A percentile compares a stretch with the other conserved stretches of the same genome.
These are phyloP conservation scores for Artemia franciscana DNA, from an alignment of 1,140 invertebrate genomes.

Conservation along the genomic window DNA sequence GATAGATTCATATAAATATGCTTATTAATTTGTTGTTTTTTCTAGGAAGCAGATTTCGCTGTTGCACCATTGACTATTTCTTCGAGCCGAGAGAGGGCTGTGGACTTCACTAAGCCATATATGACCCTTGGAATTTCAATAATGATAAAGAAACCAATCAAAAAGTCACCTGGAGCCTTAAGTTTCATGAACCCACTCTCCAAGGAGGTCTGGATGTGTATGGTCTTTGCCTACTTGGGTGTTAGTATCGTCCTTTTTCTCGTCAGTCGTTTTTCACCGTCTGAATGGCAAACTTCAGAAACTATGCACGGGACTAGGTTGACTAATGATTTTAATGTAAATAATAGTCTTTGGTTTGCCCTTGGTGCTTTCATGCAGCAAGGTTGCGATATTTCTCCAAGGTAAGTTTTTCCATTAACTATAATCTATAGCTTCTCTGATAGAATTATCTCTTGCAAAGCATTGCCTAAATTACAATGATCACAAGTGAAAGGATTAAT, in stretches of 20 bases:
- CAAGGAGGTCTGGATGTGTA: constrained; percentile 91
- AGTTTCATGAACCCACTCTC: constrained; percentile 92
- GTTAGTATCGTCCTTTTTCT: constrained; percentile 87
- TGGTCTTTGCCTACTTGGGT: constrained; percentile 85
- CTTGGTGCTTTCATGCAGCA: constrained; percentile 94
- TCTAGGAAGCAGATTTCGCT: constrained; percentile 83
- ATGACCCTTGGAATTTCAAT: constrained; percentile 93
- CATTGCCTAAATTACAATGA: too few species aligned
- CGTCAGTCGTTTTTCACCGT: constrained; percentile 82
- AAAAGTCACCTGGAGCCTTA: constrained; percentile 78
- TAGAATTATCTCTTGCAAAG: too few species aligned
- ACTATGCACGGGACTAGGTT: too few species aligned
- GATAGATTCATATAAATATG: too few species aligned
- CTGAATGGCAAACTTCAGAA: constrained; percentile 53
- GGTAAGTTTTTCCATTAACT: constrained; percentile 36
- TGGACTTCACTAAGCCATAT: constrained; percentile 94
- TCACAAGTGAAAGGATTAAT: too few species aligned
- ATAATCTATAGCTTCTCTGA: too few species aligned
- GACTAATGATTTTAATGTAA: constrained; percentile 86
- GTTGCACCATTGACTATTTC: constrained; percentile 90
- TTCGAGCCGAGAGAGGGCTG: constrained; percentile 69
- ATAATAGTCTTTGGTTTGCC: constrained; percentile 91
- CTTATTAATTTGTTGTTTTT: constrained; percentile 9
- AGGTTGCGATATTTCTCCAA: constrained; percentile 84
- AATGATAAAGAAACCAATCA: constrained; percentile 87